Evolutionary conservation across 2,888 invertebrate species (phyloP), one percentile per base, ranked within the genome.

Genomic region (Xylota segnis): DNA sequence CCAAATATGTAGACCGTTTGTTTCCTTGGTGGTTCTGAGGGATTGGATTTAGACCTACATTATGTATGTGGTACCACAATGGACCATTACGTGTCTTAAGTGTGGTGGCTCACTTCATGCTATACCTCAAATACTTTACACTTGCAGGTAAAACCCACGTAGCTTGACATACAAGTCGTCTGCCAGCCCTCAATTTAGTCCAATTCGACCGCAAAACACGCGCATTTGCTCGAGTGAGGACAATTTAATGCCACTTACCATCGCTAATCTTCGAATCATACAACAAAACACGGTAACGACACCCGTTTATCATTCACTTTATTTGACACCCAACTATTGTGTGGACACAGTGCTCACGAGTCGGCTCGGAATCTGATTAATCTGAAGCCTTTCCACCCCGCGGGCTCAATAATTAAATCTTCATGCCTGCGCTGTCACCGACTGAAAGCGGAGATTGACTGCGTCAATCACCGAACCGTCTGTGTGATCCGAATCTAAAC

Each of bases 241-340:
- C 72, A 83, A 65, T 86, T 71, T 76, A 71, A 77, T 65, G 52
- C 65, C 66, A 68, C 45, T 65, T 59, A 65, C 71, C 71, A 61
- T 61, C 68, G 76, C 61, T 72, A 74, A 78, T 83, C 68, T 68
- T 63, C 34, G 27, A 68, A 66, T 74, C 72, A 63, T 45, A 50
- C 54, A 59, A 47, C 68, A 63, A 77, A 23, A 72, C 61, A 23
- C 6, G 9, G 12, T 78, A 78, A 83, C 70, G 74, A 34, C 74
- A 68, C 54, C 56, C 78, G 27, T 78, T 83, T 74, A 83, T 72
- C 78, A 78, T 45, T 40, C 45, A 78, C 72, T 68, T 74, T 63
- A 72, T 68, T 68, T 74, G 68, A 81, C 74, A 61, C 59, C 37
- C 43, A 37, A 43, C 52, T 14, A 12, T 32, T 29, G 59, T 14